Evolutionary conservation across 2,113 vertebrate species (phyloP), one percentile per base, ranked within the genome.

Genomic region (Xiphias gladius): DNA sequence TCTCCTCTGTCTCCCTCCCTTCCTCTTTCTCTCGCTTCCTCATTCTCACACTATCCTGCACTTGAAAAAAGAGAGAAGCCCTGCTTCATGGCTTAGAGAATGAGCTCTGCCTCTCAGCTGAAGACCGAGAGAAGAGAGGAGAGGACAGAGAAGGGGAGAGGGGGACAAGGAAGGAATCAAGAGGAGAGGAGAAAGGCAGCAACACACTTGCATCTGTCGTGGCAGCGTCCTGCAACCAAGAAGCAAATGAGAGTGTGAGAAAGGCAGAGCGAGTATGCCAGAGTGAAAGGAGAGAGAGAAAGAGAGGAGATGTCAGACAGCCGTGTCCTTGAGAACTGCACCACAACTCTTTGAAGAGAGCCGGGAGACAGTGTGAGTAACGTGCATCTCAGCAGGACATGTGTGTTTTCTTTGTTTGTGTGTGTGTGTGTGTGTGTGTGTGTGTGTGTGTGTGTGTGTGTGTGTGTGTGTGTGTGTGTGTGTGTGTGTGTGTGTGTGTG

Each of bases 241-340:
- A 85, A 66, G 85, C 80, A 80, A 87, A 89, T 87, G 86, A 79
- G 87, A 86, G 81, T 84, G 88, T 62, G 80, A 78, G 89, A 77
- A 76, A 90, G 73, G 58, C 39, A 83, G 79, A 75, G 85, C 83
- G 86, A 86, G 85, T 73, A 79, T 86, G 82, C 80, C 84, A 87
- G 83, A 85, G 88, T 88, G 80, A 86, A 82, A 79, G 77, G 89
- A 89, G 90, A 92, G 92, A 92, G 92, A 93, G 88, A 91, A 90
- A 86, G 82, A 90, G 88, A 89, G 88, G 79, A 88, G 91, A 93
- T 95, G 96, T 96, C 96, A 96, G 96, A 96, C 94, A 95, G 97
- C 91, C 78, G 97, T 98, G 97, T 97, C 97, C 97, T 99, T 99
- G 97, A 99, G 91, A 98, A 97, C 96, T 97, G 97, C 97, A 98